Evolutionary conservation across 1,140 invertebrate species (phyloP), one percentile per base, ranked within the genome.

Genomic region (Ceratoteleas bidentatus): DNA sequence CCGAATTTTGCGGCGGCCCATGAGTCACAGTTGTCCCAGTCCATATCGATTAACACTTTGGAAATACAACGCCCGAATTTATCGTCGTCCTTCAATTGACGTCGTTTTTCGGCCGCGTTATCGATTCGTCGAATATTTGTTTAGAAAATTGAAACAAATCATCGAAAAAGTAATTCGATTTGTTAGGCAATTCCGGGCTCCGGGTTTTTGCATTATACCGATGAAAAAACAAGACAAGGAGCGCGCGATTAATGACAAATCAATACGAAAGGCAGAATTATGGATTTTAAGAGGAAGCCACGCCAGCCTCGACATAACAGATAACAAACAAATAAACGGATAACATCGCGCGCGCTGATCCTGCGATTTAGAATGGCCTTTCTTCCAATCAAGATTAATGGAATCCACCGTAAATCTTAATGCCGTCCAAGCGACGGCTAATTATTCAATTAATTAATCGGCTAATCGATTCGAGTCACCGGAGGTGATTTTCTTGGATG

Each of bases 391-490:
- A 79, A 83, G 81, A 79, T 83, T 79, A 72, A 83, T 79, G 49
- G 49, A 75, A 79, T 68, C 58, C 54, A 40, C 50, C 60, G 65
- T 72, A 76, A 79, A 79, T 74, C 73, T 80, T 80, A 73, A 61
- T 66, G 65, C 61, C 70, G 43, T 54, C 65, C 33, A 56, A 83
- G 16, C 65, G 70, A 75, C 33, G 57, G 66, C 65, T 76, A 79
- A 79, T 83, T 83, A 83, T 79, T 78, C 70, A 66, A 79, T 83
- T 79, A 79, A 83, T 83, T 64, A 83, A 40, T n/a, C 52, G 47
- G 10, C 50, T 61, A 70, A 68, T 76, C 56, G 57, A 54, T 76
- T 61, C 1, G 3, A 60, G 47, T 45, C n/a, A 61, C 10, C 16
- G 36, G 64, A 57, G 14, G 49, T 62, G 47, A 69, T 50, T 49